A percentile compares a stretch with the other conserved stretches of the same genome.
phyloP scores from a whole-genome alignment of 1,140 invertebrate species.

The silkworm (Bombyx mori) region DNA sequence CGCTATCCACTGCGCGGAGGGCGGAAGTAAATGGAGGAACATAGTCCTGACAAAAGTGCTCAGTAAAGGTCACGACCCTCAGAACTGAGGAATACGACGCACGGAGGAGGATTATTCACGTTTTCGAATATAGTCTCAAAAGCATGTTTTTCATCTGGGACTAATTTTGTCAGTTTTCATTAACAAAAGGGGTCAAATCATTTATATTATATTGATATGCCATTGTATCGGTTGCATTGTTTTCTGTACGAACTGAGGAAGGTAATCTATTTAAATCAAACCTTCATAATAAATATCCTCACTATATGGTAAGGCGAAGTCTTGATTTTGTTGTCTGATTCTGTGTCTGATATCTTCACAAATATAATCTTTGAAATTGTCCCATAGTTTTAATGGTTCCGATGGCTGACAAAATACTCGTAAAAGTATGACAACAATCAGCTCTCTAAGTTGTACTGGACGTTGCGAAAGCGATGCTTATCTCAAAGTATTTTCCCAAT shows the following conservation, averaged over 20 bases:
- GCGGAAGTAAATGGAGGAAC: no score
- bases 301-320: not conserved
- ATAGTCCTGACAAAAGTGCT: no score
- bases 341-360: not conserved
- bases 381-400: conserved; percentile 18
- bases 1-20: no score
- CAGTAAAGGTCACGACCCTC: no score
- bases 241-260: not conserved
- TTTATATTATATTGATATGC: not conserved
- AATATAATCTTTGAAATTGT: conserved; percentile 7
- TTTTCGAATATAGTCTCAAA: not conserved
- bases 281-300: not conserved
- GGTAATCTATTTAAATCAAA: not conserved
- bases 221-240: not conserved
- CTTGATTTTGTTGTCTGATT: not conserved
- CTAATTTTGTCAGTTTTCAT: not conserved
- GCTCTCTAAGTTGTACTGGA: conserved; percentile 12
- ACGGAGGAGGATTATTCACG: not conserved
- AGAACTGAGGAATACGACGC: no score
- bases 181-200: not conserved
- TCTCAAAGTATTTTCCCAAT: conserved; percentile 18
- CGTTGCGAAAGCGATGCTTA: conserved; percentile 16
- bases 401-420: conserved; percentile 15
- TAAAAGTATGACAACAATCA: conserved; percentile 19
- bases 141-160: not conserved